Conservation (phyloP, 2,113 vertebrate genomes). For the Heliornis fulica region DNA sequence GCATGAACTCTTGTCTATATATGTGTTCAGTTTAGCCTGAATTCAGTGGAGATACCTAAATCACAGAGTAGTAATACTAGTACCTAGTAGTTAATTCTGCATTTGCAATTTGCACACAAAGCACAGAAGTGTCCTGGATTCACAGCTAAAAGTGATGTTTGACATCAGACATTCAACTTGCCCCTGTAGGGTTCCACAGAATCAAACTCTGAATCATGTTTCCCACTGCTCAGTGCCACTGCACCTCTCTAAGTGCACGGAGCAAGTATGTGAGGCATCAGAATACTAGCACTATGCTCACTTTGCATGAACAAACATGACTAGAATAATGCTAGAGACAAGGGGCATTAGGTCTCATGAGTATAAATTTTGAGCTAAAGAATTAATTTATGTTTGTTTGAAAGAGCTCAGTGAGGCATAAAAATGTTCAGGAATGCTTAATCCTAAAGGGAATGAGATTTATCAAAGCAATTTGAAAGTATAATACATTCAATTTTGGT, state of each 20-base stretch:
- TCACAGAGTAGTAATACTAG: background rate
- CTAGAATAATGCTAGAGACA: background rate
- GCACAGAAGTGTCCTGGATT: background rate
- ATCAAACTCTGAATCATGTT: background rate
- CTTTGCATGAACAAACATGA: background rate
- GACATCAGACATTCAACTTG: background rate
- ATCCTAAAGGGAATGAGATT: slow-evolving; percentile 16
- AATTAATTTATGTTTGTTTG: background rate
- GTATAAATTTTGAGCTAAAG: background rate
- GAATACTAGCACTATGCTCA: background rate
- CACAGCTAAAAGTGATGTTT: background rate
- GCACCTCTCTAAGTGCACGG: background rate
- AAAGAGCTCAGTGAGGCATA: slow-evolving; percentile 23
- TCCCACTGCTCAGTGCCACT: background rate
- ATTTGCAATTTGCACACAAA: background rate
- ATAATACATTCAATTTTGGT: slow-evolving; percentile 17
- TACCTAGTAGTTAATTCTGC: background rate
- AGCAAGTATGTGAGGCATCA: background rate
- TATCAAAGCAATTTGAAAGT: slow-evolving; percentile 37
- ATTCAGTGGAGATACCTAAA: background rate
- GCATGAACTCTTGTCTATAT: background rate
- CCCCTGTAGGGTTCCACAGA: background rate
- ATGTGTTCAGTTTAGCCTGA: background rate
- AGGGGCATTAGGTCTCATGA: background rate
- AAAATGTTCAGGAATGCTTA: slow-evolving; percentile 1